Evolutionary conservation across 2,888 invertebrate species (phyloP), one percentile per base, ranked within the genome.

Genomic region (Auanema freiburgensis): DNA sequence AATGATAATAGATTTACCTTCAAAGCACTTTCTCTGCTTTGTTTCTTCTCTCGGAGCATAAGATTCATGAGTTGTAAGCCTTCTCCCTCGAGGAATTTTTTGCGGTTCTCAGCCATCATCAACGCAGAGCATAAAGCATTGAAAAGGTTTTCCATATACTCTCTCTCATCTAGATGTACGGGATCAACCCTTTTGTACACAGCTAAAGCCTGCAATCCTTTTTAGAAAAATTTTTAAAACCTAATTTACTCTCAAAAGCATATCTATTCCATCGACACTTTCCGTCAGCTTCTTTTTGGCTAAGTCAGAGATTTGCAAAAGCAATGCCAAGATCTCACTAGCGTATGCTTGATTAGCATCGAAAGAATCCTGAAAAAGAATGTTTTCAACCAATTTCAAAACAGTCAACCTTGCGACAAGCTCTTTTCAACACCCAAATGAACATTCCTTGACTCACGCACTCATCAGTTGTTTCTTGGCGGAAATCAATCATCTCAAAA

Each of bases 41-140:
- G 89, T 86, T 97, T 97, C 87, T 96, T 96, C 85, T 98, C 97
- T 69, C 93, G 89, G 44, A 99, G 87, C 95, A 99, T 97, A 65
- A 99, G 88, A 86, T 97, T 98, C 98, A 99, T 98, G 52, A 99
- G 88, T 85, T 99, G 98, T 55, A 97, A 87, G 2, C 98, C 98
- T 87, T 99, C 98, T 1, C 94, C 98, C 79, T 91, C 90, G 40
- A 98, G 87, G 85, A 99, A 99, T 63, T 91, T 89, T 44, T 67
- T 92, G 55, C 95, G 88, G 86, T 98, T 99, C 68, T 90, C 87
- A 14, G 90, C 88, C 69, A 90, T 89, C 90, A 96, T 91, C 63
- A 98, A 87, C 61, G 93, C 90, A 58, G 95, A 95, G 84, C 98
- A 98, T 67, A 98, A 86, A 62, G 91, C 90, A 85, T 97, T 92